phyloP scores from a whole-genome alignment of 1,140 invertebrate species.

The Anastatus disparis region DNA sequence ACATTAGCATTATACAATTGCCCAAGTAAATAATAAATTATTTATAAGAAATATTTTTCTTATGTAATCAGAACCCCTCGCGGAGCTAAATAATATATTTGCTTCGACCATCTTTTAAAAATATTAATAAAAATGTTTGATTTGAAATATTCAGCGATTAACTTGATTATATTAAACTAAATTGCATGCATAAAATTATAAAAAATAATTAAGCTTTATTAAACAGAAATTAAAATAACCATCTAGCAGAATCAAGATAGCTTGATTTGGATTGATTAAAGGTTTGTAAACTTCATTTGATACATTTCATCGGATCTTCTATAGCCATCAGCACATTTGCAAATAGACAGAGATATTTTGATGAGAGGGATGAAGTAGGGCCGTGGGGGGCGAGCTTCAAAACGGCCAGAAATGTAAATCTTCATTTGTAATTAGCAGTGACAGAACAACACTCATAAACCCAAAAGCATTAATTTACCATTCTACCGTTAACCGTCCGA shows the following conservation, averaged over 20 bases:
- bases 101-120: no score
- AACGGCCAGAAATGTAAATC: conserved; percentile 49
- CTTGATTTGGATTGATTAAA: conserved; percentile 35
- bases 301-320: conserved; percentile 18
- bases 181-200: no score
- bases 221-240: no score
- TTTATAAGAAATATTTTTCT: no score
- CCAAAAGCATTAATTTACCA: conserved; percentile 50
- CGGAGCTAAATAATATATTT: no score
- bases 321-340: conserved; percentile 13
- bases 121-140: no score
- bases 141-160: no score
- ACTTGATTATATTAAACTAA: no score
- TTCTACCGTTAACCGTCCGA: conserved; percentile 17
- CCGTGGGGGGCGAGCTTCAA: not conserved
- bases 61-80: no score
- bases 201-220: no score
- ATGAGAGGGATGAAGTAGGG: not conserved
- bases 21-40: no score
- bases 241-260: conserved; percentile 3
- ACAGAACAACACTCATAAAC: conserved; percentile 47
- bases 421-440: conserved; percentile 49
- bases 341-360: conserved; percentile 32
- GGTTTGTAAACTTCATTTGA: conserved; percentile 34
- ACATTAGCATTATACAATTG: no score